Evolutionary conservation across 2,113 vertebrate genomes (phyloP).

Genomic region (Brachirus orientalis): DNA sequence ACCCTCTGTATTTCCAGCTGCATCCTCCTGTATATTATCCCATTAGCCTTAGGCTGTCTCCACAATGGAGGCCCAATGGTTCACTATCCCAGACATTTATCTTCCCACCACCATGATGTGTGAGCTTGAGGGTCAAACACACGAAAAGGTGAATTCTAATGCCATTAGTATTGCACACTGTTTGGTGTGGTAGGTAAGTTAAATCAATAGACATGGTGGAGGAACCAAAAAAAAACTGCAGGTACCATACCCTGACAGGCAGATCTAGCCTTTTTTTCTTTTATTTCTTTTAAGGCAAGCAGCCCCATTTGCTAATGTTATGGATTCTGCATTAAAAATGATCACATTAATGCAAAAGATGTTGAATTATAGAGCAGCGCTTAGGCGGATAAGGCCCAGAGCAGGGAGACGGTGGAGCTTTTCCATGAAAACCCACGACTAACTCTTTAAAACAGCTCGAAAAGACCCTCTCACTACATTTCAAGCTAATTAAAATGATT

Average conservation of each 20-base stretch:
- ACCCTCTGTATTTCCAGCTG: slow-evolving; percentile 54
- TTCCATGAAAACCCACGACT: slow-evolving; percentile 44
- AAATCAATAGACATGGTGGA: slow-evolving; percentile 12
- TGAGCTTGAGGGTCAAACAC: slow-evolving; percentile 52
- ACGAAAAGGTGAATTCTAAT: slow-evolving; percentile 65
- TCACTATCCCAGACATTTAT: slow-evolving; percentile 40
- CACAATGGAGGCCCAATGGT: slow-evolving; percentile 48
- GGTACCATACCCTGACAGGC: slow-evolving; percentile 3
- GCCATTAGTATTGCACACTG: slow-evolving; percentile 77
- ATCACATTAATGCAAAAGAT: slow-evolving; percentile 41
- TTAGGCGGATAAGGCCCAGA: slow-evolving; percentile 44
- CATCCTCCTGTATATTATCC: slow-evolving; percentile 43
- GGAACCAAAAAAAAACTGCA: slow-evolving; percentile 20
- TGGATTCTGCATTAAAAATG: slow-evolving; percentile 39
- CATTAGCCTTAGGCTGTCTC: slow-evolving; percentile 60
- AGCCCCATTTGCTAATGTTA: slow-evolving; percentile 39
- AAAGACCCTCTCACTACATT: slow-evolving; percentile 37
- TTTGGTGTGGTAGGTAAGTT: slow-evolving; percentile 46
- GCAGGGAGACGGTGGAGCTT: slow-evolving; percentile 38
- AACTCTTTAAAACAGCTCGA: slow-evolving; percentile 46
- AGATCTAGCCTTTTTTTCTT: not conserved
- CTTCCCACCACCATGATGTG: slow-evolving; percentile 34
- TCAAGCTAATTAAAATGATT: slow-evolving; percentile 51
- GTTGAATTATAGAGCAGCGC: slow-evolving; percentile 42
- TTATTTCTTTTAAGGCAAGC: not conserved